Base-by-base conservation (phyloP, 2,888 invertebrate genomes). In the Eristalinus aeneus region DNA sequence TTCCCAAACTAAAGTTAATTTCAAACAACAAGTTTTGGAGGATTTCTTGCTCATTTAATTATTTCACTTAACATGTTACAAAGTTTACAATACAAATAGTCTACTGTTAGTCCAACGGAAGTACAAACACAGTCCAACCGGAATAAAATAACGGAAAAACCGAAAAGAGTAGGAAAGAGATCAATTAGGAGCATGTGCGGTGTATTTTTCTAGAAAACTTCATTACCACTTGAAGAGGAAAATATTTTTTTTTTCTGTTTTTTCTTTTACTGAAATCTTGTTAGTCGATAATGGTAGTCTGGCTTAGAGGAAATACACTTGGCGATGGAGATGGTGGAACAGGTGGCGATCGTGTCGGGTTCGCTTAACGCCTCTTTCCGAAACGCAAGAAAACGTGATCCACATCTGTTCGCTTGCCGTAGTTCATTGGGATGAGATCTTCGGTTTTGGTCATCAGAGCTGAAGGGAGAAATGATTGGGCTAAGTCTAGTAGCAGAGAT, bases 361-460 rank as follows among this genome's bases (percentile, higher is more conserved):
- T 54, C n/a, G 67, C 84, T 92, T 95, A 95, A 94, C 96, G 96
- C 91, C 96, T 95, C 91, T 96, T 95, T 75, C 97, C 97, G 92
- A 97, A 97, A 90, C 97, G 96, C 89, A 97, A 94, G 93, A 97
- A 97, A 75, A 97, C 97, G 93, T 97, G 97, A 90, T 97, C 97
- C 65, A 97, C 96, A 93, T 97, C 97, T 91, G 97, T 97, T 86
- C 97, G 94, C 93, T 97, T 97, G 88, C 96, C 96, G 88, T 94
- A 95, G 93, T 96, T 92, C 81, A 90, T 90, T 65, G 88, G 87
- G 12, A 91, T 80, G 36, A 91, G 87, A 82, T 92, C 92, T 53
- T 92, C 92, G 0, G 91, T 90, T 88, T 91, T 91, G 36, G 92
- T 90, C 67, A 92, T 90, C 65, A 92, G 85, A 56, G 92, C 92